Percentiles rank a stretch among this genome's conserved stretches.
These are phyloP conservation scores for Holacanthella duospinosa DNA, from an alignment of 2,888 invertebrate species.

Conservation along the genomic window DNA sequence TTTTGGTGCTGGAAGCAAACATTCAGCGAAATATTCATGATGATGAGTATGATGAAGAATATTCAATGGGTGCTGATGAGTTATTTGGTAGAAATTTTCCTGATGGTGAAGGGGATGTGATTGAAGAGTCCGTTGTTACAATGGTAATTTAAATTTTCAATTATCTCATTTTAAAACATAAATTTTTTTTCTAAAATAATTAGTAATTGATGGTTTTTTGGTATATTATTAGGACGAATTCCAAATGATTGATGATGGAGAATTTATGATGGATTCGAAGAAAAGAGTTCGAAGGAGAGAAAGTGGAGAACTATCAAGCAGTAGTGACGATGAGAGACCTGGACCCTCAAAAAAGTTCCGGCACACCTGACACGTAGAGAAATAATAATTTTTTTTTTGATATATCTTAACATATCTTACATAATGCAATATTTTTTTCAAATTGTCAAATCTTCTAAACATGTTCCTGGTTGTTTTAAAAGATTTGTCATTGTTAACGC, in stretches of 20 bases:
- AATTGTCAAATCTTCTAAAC: too few species aligned
- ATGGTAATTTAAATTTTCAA: not conserved
- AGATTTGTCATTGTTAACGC: too few species aligned
- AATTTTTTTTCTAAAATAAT: not conserved
- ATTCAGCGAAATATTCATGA: conserved; percentile 12
- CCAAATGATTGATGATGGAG: not conserved
- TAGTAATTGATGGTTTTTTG: not conserved
- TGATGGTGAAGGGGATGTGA: not conserved
- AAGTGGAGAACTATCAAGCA: conserved; percentile 1
- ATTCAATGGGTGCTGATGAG: not conserved
- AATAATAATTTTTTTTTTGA: too few species aligned
- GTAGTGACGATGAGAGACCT: not conserved
- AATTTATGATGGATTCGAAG: not conserved
- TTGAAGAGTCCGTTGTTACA: conserved; percentile 2
- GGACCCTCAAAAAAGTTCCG: not conserved
- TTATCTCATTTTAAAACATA: not conserved
- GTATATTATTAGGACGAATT: not conserved
- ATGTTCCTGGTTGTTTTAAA: too few species aligned
- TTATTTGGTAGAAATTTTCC: too few species aligned
- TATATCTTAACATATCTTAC: too few species aligned
- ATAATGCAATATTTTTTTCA: too few species aligned
- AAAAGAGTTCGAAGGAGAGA: not conserved
- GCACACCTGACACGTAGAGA: too few species aligned
- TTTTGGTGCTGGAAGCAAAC: conserved; percentile 27
- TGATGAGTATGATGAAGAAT: not conserved